Evolutionary conservation across 2,888 invertebrate species (phyloP), one percentile per base, ranked within the genome.

Genomic region (Agapetus fuscipes): DNA sequence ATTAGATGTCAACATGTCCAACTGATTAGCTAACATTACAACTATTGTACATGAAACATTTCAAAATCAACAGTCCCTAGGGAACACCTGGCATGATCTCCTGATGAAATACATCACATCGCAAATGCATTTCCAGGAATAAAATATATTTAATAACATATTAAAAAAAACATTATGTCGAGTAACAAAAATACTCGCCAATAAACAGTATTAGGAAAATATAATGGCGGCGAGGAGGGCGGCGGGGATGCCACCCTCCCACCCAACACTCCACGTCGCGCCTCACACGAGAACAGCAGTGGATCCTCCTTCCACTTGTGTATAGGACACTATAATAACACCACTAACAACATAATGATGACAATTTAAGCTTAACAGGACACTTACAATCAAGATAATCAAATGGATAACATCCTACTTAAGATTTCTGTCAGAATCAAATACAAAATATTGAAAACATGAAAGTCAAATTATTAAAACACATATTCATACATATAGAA

Each of bases 101-200:
- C 62, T 56, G 64, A 65, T 65, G 64, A 66, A 64, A 64, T 63
- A 71, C 68, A 72, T 72, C 71, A 73, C 71, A 70, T 80, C 79
- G 79, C 80, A 80, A 78, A 78, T 78, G 78, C 77, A 77, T 78
- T 74, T 77, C 78, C 78, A 76, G 78, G 74, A 78, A 80, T 79
- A 80, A 78, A 79, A 80, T 78, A 79, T 80, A 79, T 74, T 76
- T 77, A 77, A 69, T 69, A 69, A 70, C 68, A 69, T 70, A 66
- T 68, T 69, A 52, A 67, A 70, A 67, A 63, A 66, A 63, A 66
- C 68, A 62, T 65, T 63, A 56, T 56, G 38, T 37, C 25, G 46
- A 43, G 48, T 45, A 48, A 45, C 39, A 43, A 41, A 43, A 48
- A 42, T 48, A 42, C 42, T 41, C 39, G 36, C 41, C 17, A 45